Evolutionary conservation across 2,888 invertebrate species (phyloP).

Genomic region (Habrosyne pyritoides): DNA sequence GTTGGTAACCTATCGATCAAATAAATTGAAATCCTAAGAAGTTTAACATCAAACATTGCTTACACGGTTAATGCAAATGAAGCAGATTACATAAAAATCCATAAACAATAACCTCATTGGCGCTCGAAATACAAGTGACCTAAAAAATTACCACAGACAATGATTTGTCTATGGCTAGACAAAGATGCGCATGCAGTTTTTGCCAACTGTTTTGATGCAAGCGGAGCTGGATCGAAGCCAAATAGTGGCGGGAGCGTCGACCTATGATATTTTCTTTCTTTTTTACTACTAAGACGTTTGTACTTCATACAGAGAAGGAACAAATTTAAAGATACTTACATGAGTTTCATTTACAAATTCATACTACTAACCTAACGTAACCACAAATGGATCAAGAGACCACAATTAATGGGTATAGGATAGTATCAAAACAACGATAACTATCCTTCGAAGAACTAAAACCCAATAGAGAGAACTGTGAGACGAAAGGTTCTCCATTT

Average conservation of each 20-base stretch:
- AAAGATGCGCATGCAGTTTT: constrained; percentile 41
- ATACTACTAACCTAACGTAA: no score
- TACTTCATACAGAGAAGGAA: background rate
- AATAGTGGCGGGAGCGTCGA: constrained; percentile 53
- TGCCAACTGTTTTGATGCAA: constrained; percentile 44
- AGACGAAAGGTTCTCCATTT: no score
- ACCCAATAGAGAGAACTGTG: background rate
- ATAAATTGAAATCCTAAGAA: background rate
- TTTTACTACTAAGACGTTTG: constrained; percentile 7
- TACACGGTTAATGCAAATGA: no score
- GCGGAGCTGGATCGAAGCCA: constrained; percentile 54
- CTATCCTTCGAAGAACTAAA: background rate
- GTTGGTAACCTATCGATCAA: background rate
- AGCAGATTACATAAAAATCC: no score
- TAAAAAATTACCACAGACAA: constrained; percentile 1
- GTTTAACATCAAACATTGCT: background rate
- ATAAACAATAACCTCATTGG: constrained; percentile 6
- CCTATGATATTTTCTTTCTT: constrained; percentile 29
- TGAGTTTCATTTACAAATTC: background rate
- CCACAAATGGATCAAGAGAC: background rate
- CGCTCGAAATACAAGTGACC: background rate
- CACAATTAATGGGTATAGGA: no score
- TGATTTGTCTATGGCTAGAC: constrained; percentile 50
- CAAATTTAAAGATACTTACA: background rate
- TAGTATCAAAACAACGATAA: no score